Percentiles rank a stretch among this genome's conserved stretches.
Conservation (phyloP, 2,888 invertebrate species). For the Volucella inflata region DNA sequence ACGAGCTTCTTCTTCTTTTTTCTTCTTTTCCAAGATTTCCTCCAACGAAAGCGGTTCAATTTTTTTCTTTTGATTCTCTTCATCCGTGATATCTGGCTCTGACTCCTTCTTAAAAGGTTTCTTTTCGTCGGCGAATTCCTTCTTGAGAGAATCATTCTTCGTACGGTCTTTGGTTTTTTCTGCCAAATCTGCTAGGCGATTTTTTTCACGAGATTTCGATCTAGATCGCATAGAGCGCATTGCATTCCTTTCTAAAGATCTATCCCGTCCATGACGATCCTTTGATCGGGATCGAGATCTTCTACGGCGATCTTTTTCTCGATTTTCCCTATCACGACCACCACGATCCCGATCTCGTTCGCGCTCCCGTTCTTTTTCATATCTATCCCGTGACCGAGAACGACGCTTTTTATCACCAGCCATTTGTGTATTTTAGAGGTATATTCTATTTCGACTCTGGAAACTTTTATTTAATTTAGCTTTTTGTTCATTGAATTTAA, state of each 20-base stretch:
- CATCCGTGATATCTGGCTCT: conserved; percentile 83
- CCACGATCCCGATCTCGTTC: conserved; percentile 76
- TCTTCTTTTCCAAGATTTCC: conserved; percentile 97
- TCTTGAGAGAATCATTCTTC: conserved; percentile 57
- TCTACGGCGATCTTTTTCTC: conserved; percentile 79
- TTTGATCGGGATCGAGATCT: conserved; percentile 79
- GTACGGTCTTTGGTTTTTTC: conserved; percentile 78
- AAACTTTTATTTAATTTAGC: too few species aligned
- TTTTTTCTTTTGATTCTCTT: conserved; percentile 83
- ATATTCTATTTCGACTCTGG: neutral
- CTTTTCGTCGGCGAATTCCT: conserved; percentile 60
- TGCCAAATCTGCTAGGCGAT: conserved; percentile 5
- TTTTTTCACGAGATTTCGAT: conserved; percentile 62
- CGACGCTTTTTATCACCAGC: conserved; percentile 85
- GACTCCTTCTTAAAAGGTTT: conserved; percentile 27
- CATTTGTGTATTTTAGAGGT: conserved; percentile 77
- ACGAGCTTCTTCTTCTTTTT: conserved; percentile 96
- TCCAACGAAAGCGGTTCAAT: conserved; percentile 96
- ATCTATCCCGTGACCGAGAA: conserved; percentile 84
- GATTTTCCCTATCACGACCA: conserved; percentile 76
- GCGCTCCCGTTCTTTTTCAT: conserved; percentile 79
- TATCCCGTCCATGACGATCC: conserved; percentile 77
- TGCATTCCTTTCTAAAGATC: conserved; percentile 77
- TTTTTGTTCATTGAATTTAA: neutral
- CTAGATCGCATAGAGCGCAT: conserved; percentile 58